phyloP scores from a whole-genome alignment of 1,140 invertebrate genomes.

The Eurosta solidaginis region DNA sequence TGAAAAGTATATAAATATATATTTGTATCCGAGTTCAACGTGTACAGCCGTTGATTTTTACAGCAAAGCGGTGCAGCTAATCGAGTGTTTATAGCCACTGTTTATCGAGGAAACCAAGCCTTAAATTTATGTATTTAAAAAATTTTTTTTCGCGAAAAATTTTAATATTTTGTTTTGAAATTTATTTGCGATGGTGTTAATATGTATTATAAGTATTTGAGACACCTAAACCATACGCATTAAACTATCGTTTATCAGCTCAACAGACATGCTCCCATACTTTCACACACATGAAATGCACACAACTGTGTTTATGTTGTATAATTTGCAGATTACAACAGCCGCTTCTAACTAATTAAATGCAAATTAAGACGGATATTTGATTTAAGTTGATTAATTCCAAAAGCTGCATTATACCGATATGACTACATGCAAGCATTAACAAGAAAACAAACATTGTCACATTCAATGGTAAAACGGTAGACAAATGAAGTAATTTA shows the following conservation, averaged over 20 bases:
- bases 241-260: neutral
- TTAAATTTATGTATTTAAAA: too few species aligned
- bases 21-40: too few species aligned
- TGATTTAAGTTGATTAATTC: conserved; percentile 19
- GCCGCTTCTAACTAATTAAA: neutral
- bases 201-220: too few species aligned
- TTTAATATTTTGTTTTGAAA: too few species aligned
- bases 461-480: neutral
- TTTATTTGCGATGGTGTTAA: too few species aligned
- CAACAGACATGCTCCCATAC: neutral
- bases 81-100: too few species aligned
- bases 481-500: conserved; percentile 1
- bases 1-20: too few species aligned
- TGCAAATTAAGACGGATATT: conserved; percentile 2
- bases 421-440: neutral
- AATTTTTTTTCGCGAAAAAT: too few species aligned
- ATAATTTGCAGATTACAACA: neutral
- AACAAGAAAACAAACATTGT: neutral
- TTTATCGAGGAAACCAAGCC: too few species aligned
- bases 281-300: neutral
- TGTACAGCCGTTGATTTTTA: too few species aligned
- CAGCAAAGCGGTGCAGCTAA: too few species aligned
- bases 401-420: neutral
- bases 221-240: too few species aligned
- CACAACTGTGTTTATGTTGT: conserved; percentile 19